Evolutionary conservation across 2,888 invertebrate genomes (phyloP), one percentile per base, ranked within the genome.

Genomic region (Rotaria sp.): DNA sequence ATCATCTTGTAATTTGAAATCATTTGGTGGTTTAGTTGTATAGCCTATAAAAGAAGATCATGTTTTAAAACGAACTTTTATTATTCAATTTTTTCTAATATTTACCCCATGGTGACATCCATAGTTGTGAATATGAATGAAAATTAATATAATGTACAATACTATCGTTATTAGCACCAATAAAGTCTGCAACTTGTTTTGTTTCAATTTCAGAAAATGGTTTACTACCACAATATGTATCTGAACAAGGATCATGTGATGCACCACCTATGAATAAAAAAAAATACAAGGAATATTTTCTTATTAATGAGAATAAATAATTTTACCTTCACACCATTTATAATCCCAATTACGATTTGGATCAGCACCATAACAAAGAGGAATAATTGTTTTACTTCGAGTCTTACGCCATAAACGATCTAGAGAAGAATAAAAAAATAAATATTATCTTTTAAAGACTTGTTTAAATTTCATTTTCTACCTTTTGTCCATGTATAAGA

Each of bases 401-500:
- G 86, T 86, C 50, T 86, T 86, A 13, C 86, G 84, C 86, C 86
- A 86, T 50, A 86, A 26, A 67, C 86, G 84, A 67, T 86, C 86
- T 84, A 59, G 30, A 18, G 30, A 59, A 45, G 18, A 7, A 35
- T 1, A 30, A 30, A 50, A 52, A 30, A 50, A 11, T 8, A 18
- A 15, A 50, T 10, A 15, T 15, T n/a, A 11, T n/a, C 2, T 80
- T n/a, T 11, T 4, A 35, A 10, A 15, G 10, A 18, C 26, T 21
- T 41, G 21, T 24, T 13, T 2, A 41, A 1, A 15, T 45, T 5
- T 30, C 1, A 86, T 26, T 55, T 5, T n/a, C 86, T 88, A 87
- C 88, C 89, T 86, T 87, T 88, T 75, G 85, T 88, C 89, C 89
- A 90, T 1, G 90, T 89, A 85, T 89, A 89, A n/a, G 87, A 88